Base-by-base conservation (phyloP, 2,888 invertebrate genomes). In the Microdon myrmicae region DNA sequence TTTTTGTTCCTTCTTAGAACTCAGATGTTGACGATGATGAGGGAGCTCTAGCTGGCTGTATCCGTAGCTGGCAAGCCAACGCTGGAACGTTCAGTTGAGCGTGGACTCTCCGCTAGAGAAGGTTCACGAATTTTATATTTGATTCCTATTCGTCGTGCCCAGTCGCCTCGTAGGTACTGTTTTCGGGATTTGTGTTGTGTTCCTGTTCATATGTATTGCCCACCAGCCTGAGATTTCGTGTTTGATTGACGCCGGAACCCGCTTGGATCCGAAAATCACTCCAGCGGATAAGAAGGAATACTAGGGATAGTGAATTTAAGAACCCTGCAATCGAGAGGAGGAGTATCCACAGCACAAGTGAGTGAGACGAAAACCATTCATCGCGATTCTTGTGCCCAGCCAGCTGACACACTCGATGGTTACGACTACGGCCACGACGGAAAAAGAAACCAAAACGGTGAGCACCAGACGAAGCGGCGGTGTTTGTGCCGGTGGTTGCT, bases 21-120 rank as follows among this genome's bases (percentile, higher is more conserved):
- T 55, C 53, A n/a, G 67, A 49, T 19, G 68, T 67, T 22, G 60
- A 56, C 17, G 53, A 45, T 32, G 59, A 43, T 9, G 68, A 68
- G 10, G 58, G 38, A 28, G 59, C 49, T 53, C 51, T 64, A 47
- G 45, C 64, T 37, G 58, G 43, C 28, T 28, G 25, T 9, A 17
- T 43, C 59, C 66, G 48, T 66, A 53, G 58, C 66, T 54, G 53
- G 66, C 25, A 22, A 56, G 66, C 59, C 53, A 66, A 59, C 53
- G 59, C 58, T 64, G 64, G 58, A 64, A 64, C 64, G 64, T 64
- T 64, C 51, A 64, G 64, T 64, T 58, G 58, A 64, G 64, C 64
- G 64, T 64, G 51, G 64, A 64, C 64, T 64, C 64, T 64, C 64
- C 16, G 64, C 51, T 53, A 47, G 64, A 53, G 58, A 64, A 58